Base-by-base conservation (phyloP, 2,888 invertebrate genomes). In the Bimastos eiseni region DNA sequence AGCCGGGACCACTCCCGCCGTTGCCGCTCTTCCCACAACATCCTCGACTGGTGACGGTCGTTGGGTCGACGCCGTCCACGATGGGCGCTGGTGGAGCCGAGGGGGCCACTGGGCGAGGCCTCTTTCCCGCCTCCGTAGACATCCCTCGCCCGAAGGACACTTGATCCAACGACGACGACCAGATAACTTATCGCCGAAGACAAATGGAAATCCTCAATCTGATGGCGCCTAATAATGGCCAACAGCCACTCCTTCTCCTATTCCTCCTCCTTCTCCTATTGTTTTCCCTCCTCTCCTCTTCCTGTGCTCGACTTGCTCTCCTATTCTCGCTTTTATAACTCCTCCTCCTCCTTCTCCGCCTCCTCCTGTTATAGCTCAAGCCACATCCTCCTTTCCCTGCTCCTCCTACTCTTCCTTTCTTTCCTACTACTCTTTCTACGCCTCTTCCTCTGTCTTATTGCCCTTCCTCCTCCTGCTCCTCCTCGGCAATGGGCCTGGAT, bases 1-100 rank as follows among this genome's bases (percentile, higher is more conserved):
- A 88, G n/a, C 91, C 41, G 89, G 90, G 90, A 30, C 91, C 84
- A 88, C 89, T 83, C 55, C 91, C 90, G 83, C 90, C 90, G 89
- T 89, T 89, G 34, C 88, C 86, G 37, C 89, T 33, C 55, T 91
- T 90, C 38, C 89, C 88, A 21, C 70, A 89, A 83, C 88, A 70
- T 24, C 91, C 88, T 38, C 88, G 89, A 24, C 88, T 90, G 41
- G 36, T 38, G 36, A n/a, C n/a, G 36, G 36, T 30, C 38, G 84
- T 37, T 37, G 89, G 55, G 34, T 49, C 49, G 55, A 89, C 1
- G 55, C 30, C 49, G 49, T n/a, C 70, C 24, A 13, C 34, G 38
- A 30, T 55, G 30, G 83, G 90, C 33, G 90, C 36, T 19, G 36
- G 86, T 24, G 86, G 86, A 86, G 86, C 36, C 30, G 86, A 86